phyloP scores from a whole-genome alignment of 2,797 vertebrate species.

The Ficedula albicollis region DNA sequence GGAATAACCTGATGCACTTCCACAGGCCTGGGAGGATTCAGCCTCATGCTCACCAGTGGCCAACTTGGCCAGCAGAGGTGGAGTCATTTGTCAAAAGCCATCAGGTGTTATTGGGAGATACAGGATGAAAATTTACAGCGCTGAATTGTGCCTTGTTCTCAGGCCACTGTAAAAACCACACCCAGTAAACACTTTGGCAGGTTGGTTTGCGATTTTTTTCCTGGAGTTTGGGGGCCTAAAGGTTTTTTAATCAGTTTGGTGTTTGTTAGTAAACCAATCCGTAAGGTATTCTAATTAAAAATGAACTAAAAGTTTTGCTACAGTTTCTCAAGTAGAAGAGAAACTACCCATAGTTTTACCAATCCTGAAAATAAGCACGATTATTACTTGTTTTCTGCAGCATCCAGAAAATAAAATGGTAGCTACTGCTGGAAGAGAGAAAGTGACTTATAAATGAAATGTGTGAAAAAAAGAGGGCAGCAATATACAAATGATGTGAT shows the following conservation, averaged over 20 bases:
- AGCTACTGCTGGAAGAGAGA: neutral
- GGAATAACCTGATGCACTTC: neutral
- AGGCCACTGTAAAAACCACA: neutral
- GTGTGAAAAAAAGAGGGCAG: neutral
- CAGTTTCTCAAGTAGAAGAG: neutral
- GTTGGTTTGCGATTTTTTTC: neutral
- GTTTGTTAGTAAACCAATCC: neutral
- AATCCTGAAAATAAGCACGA: neutral
- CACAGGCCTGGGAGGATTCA: neutral
- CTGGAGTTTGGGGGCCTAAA: fast-evolving
- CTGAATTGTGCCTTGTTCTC: neutral
- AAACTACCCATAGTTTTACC: neutral
- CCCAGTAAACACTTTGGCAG: neutral
- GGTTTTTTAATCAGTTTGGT: neutral
- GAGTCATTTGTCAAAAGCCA: neutral
- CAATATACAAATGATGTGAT: fast-evolving
- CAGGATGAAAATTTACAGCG: fast-evolving
- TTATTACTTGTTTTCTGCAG: neutral
- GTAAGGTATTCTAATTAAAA: neutral
- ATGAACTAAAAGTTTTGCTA: neutral
- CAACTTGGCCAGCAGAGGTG: neutral
- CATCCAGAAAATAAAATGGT: neutral
- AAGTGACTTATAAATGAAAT: neutral
- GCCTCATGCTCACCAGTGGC: fast-evolving
- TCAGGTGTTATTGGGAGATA: neutral